Base-by-base conservation (phyloP, 2,888 invertebrate species). In the Drosophila acutilabella region DNA sequence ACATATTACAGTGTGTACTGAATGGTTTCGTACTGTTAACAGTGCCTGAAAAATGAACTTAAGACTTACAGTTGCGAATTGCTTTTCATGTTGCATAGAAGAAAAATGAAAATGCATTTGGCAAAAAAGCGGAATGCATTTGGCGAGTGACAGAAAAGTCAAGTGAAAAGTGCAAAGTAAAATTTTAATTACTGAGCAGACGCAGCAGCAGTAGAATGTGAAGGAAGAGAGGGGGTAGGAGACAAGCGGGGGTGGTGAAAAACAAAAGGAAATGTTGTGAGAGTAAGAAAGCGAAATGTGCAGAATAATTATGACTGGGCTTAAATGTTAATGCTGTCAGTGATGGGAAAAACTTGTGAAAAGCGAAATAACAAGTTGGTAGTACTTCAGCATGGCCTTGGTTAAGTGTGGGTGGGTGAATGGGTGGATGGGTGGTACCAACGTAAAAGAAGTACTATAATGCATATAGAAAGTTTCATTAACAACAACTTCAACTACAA, bases 271-370 rank as follows among this genome's bases (percentile, higher is more conserved):
- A 80, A 67, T 52, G 68, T 33, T 62, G 47, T 47, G 68, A 62
- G 75, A 73, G 78, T 52, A 57, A 52, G 54, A 64, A 73, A 69
- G 79, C 65, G 84, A 83, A 80, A 73, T 83, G 83, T 71, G 79
- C 65, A 74, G 58, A 72, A 81, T 88, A 88, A 82, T 82, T 88
- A 83, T 83, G 80, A 71, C 65, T 66, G 73, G 66, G 74, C 89
- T 82, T 82, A 79, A 82, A 72, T 68, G 78, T 62, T 64, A 57
- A 36, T 44, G 66, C 51, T 45, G 45, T 76, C 50, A 67, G 73
- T 41, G 52, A 51, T 66, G 56, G 16, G 65, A 74, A 78, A 74
- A 78, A 69, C 79, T 74, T 62, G 65, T 58, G 69, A 82, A 81
- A 67, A 81, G 80, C 80, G 83, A 64, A 61, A 62, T 20, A 59